Evolutionary conservation across 2,888 invertebrate species (phyloP).

Genomic region (Agonopterix heracliana): DNA sequence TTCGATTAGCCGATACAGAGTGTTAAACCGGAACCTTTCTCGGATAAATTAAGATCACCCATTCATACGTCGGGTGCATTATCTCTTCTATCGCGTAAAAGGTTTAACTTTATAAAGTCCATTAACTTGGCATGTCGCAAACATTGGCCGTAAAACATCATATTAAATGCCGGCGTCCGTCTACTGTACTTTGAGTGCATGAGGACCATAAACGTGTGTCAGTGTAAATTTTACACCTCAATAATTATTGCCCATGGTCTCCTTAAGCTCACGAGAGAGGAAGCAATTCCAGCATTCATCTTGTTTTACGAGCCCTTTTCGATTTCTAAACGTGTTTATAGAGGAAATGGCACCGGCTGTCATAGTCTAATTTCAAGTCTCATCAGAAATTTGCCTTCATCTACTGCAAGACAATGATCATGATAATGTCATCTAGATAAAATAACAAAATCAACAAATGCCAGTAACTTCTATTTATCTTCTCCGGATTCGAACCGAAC

Average conservation of each 20-base stretch:
- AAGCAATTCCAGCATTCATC: conserved; percentile 55
- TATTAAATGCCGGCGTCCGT: conserved; percentile 37
- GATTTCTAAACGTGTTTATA: conserved; percentile 52
- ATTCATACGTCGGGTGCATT: conserved; percentile 65
- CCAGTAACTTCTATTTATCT: neutral
- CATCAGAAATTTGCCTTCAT: too few relatives aligned
- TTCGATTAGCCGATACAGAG: conserved; percentile 58
- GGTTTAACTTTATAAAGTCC: conserved; percentile 56
- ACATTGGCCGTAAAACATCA: conserved; percentile 48
- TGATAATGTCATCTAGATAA: neutral
- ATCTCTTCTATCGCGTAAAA: conserved; percentile 58
- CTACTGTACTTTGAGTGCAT: conserved; percentile 17
- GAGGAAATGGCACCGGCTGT: conserved; percentile 35
- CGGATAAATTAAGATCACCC: conserved; percentile 71
- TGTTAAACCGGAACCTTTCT: conserved; percentile 61
- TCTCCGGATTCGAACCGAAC: neutral
- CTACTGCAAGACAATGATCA: neutral
- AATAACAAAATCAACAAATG: neutral
- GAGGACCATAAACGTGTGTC: conserved; percentile 46
- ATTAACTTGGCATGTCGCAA: conserved; percentile 59
- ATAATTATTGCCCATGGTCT: conserved; percentile 51
- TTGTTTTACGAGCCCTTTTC: conserved; percentile 53
- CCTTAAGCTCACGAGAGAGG: conserved; percentile 43
- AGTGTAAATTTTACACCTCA: conserved; percentile 59
- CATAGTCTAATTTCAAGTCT: conserved; percentile 25